These are phyloP conservation scores for Peromyscus maniculatus DNA, from an alignment of 2,113 vertebrate species.

Conservation along the genomic window DNA sequence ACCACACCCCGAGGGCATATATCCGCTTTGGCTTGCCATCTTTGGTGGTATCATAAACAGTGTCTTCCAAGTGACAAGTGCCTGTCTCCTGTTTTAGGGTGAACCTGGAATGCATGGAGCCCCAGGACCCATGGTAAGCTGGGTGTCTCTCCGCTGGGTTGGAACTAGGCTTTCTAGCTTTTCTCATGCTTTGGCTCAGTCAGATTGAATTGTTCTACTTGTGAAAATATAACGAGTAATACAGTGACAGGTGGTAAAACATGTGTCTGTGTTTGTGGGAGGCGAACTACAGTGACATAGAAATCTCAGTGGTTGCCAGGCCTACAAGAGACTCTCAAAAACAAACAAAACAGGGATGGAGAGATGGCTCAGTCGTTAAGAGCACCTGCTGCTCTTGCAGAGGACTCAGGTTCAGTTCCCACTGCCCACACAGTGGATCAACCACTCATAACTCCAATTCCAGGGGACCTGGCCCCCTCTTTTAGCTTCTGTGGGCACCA, in stretches of 20 bases:
- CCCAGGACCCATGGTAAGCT: slow-evolving; percentile 90
- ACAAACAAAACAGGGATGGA: background rate
- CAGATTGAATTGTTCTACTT: background rate
- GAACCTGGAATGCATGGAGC: slow-evolving; percentile 90
- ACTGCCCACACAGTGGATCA: background rate
- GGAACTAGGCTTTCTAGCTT: background rate
- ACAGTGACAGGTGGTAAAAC: background rate
- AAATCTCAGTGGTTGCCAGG: background rate
- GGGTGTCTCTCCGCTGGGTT: background rate
- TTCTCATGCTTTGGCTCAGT: background rate
- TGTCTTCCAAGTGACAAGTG: slow-evolving; percentile 43
- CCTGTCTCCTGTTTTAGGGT: slow-evolving; percentile 88
- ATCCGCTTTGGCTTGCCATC: background rate
- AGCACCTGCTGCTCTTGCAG: background rate
- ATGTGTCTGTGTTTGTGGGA: background rate
- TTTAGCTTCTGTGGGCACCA: background rate
- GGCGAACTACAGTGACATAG: background rate
- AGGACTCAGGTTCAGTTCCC: background rate
- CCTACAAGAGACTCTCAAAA: background rate
- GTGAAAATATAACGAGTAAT: background rate
- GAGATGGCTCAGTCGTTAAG: background rate
- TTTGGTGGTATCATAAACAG: background rate
- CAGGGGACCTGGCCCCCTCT: background rate
- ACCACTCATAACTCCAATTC: background rate
- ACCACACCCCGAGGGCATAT: background rate